Evolutionary conservation across 2,888 invertebrate genomes (phyloP), one percentile per base, ranked within the genome.

Genomic region (Tricholauxania praeusta): DNA sequence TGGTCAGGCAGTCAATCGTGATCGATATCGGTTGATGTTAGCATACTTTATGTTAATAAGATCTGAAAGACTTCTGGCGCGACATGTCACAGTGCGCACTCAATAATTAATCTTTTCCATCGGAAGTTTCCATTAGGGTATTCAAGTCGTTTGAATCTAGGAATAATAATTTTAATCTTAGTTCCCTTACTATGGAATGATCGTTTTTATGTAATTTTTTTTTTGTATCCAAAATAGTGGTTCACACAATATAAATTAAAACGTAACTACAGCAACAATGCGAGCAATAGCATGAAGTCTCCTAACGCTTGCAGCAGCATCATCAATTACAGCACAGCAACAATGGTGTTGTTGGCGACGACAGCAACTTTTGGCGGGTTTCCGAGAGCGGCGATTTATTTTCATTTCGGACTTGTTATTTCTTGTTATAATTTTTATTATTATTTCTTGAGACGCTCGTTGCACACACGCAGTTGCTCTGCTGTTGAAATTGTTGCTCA

Each of bases 321-420:
- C 28, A 28, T 28, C 28, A 28, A 3, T 28, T 28, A 28, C 28
- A 28, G 28, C 28, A 14, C 51, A 12, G n/a, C 51, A 64, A 51
- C 51, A 49, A n/a, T 10, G n/a, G 14, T 39, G 39, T 39, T 39
- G 39, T 39, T 10, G 39, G 10, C 64, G 28, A 12, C 14, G 15
- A 19, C 64, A 51, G 15, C 64, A 49, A 63, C 63, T 32, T 12
- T 49, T 49, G 15, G 10, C 51, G 63, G 22, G 64, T n/a, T 64
- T 64, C 51, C 28, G 28, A 51, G 49, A 28, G 49, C 17, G 19
- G 12, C 28, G 19, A 17, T 62, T 12, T 39, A 15, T n/a, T 39
- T 39, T 39, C 17, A 1, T 60, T 28, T 6, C 19, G 12, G 19
- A 2, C 19, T 22, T 28, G 39, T 10, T 39, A 22, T 28, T 57